Evolutionary conservation across 2,113 vertebrate genomes (phyloP).

Genomic region (Anarhynchus alexandrinus): DNA sequence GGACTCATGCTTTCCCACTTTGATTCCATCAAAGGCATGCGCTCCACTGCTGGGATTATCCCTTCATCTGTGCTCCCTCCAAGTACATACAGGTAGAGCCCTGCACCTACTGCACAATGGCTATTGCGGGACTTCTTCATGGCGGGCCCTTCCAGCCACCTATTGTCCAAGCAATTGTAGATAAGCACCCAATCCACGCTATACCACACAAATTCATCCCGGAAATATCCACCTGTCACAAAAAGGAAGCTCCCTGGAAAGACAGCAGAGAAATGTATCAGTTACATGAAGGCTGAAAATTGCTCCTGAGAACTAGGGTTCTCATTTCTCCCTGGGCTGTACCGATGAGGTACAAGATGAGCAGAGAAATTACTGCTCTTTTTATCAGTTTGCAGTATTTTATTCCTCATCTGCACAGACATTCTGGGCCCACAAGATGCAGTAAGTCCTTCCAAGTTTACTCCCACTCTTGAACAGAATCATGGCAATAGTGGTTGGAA

Average conservation of each 20-base stretch:
- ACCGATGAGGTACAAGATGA: neutral
- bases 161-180: constrained; percentile 76
- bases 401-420: neutral
- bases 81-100: constrained; percentile 77
- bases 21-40: constrained; percentile 68
- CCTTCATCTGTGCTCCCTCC: constrained; percentile 85
- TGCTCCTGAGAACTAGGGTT: neutral
- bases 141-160: constrained; percentile 82
- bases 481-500: neutral
- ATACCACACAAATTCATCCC: constrained; percentile 85
- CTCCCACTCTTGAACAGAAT: neutral
- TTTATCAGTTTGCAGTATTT: neutral
- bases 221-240: constrained; percentile 86
- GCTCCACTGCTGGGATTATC: constrained; percentile 78
- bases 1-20: constrained; percentile 78
- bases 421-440: neutral
- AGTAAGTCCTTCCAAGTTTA: neutral
- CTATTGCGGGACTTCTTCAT: constrained; percentile 83
- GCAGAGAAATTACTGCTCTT: neutral
- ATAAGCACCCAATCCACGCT: constrained; percentile 86
- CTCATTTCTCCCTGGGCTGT: neutral
- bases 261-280: neutral
- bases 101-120: constrained; percentile 81
- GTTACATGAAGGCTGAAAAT: neutral
- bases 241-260: constrained; percentile 72